Base-by-base conservation (phyloP, 2,797 vertebrate genomes). In the Hoplostethus mediterraneus region DNA sequence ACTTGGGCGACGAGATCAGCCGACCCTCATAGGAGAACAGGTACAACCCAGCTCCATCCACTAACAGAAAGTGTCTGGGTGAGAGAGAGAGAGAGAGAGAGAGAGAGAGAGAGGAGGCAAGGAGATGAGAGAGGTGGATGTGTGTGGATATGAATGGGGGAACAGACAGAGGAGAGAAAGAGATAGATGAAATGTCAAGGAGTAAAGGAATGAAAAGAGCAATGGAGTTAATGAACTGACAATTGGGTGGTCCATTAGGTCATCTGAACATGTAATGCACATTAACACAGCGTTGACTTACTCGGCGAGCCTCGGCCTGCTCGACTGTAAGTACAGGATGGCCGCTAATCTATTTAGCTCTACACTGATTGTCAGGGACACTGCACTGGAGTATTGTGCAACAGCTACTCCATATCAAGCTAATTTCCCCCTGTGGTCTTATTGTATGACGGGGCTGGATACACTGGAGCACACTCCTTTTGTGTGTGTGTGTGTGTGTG, bases 11-110 rank as follows among this genome's bases (percentile, higher is more conserved):
- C 16, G 96, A 99, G 89, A 98, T 94, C 47, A 98, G 92, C 66
- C 96, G 95, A 4, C 97, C 97, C 75, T 99, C 98, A 58, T 99
- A 98, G 10, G 97, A 98, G 90, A 97, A 98, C 67, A 95, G 92
- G 82, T 96, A 97, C 84, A 99, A 88, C 6, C 96, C 97, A 52
- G 95, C 95, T 81, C 97, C 97, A 71, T 99, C 97, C 74, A 97
- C 95, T 3, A 99, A 94, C 73, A 99, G 95, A 92, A 98, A 97
- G 92, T 97, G 95, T 82, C 98, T 99, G 69, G 3, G n/a, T 55
- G 64, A 49, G 7, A 9, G 12, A 74, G n/a, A n/a, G 47, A n/a
- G n/a, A n/a, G n/a, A n/a, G n/a, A n/a, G n/a, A n/a, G n/a, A n/a
- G n/a, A n/a, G n/a, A n/a, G 47, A 49, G 11, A 25, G 63, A 28